Conservation (phyloP, 2,888 invertebrate species). For the Antitype chi region DNA sequence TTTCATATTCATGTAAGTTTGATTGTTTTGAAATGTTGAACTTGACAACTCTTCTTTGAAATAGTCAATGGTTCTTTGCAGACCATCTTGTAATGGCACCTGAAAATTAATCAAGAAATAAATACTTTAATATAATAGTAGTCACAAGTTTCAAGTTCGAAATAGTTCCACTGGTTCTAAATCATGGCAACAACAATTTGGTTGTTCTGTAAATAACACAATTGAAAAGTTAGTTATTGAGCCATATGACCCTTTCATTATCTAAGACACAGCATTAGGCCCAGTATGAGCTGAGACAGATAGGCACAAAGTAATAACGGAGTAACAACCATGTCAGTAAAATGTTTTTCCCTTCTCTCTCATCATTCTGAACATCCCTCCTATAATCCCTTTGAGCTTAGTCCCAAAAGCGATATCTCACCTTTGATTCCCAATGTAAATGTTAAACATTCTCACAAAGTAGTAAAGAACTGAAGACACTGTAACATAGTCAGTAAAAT, state of each 20-base stretch:
- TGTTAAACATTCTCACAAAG: no score
- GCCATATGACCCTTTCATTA: not conserved
- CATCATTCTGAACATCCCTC: not conserved
- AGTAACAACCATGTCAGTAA: not conserved
- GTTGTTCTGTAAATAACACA: not conserved
- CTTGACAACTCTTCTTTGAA: constrained; percentile 96
- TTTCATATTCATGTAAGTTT: constrained; percentile 87
- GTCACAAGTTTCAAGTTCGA: not conserved
- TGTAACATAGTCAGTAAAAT: not conserved
- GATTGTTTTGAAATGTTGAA: constrained; percentile 86
- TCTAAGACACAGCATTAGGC: not conserved
- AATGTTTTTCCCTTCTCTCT: not conserved
- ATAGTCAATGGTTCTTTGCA: constrained; percentile 97
- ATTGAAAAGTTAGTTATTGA: not conserved
- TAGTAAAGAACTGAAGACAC: no score
- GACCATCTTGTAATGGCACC: constrained; percentile 95
- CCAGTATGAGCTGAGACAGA: not conserved
- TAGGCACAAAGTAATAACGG: not conserved
- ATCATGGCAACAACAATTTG: not conserved
- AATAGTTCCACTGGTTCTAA: not conserved
- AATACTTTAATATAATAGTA: not conserved
- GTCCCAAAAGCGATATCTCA: not conserved
- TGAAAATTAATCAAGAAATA: constrained; percentile 75
- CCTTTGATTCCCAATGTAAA: no score
- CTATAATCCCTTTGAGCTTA: not conserved